Evolutionary conservation across 1,140 invertebrate species (phyloP).

Genomic region (Drosophila tsacasi): DNA sequence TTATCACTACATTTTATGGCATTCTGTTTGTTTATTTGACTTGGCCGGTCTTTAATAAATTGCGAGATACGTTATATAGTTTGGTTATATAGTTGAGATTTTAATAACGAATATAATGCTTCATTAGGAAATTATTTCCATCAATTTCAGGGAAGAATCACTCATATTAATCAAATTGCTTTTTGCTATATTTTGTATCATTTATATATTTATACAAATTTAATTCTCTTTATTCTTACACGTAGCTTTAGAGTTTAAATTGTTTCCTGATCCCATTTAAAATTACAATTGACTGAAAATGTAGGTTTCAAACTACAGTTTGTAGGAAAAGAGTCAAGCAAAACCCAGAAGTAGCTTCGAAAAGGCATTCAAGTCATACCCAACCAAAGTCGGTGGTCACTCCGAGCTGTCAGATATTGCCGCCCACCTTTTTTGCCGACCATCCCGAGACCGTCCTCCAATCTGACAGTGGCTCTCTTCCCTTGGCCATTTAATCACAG

Average conservation of each 20-base stretch:
- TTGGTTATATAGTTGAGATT: background rate
- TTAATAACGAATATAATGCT: background rate
- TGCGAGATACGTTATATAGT: background rate
- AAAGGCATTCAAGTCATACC: background rate
- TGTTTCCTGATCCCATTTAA: too few species aligned
- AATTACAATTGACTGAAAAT: background rate
- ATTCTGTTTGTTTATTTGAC: conserved; percentile 4
- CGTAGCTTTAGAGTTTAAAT: background rate
- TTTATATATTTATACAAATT: too few species aligned
- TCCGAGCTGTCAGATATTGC: conserved; percentile 65
- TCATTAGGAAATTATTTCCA: background rate
- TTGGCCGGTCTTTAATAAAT: background rate
- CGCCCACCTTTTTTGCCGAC: conserved; percentile 62
- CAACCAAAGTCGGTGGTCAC: conserved; percentile 25
- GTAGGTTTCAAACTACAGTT: background rate
- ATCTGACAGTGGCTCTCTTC: conserved; percentile 73
- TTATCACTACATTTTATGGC: conserved; percentile 19
- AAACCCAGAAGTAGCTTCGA: background rate
- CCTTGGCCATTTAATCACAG: conserved; percentile 82
- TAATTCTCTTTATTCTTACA: too few species aligned
- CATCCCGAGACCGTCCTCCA: conserved; percentile 39
- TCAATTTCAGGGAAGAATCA: background rate
- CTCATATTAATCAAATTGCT: background rate
- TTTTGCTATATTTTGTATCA: background rate
- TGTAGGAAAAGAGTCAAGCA: background rate